Conservation (phyloP, 1,140 invertebrate species). For the Drosophila pandora region DNA sequence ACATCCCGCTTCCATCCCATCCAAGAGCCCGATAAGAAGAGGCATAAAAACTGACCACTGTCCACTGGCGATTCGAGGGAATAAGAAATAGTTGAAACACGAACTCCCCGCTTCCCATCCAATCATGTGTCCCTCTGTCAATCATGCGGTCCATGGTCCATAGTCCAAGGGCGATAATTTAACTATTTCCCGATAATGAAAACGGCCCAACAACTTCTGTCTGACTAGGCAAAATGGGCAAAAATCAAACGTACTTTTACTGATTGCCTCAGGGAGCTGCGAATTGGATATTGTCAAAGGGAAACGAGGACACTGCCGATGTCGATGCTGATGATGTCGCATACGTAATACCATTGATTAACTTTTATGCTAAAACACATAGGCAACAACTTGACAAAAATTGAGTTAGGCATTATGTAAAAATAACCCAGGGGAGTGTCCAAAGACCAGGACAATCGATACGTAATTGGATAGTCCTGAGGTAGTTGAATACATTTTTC, state of each 20-base stretch:
- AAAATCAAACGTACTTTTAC: constrained; percentile 77
- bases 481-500: neutral
- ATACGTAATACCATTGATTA: constrained; percentile 76
- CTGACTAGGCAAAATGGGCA: constrained; percentile 37
- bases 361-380: constrained; percentile 56
- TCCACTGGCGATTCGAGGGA: constrained; percentile 37
- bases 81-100: constrained; percentile 42
- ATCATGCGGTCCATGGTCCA: constrained; percentile 45
- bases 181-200: constrained; percentile 76
- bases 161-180: constrained; percentile 65
- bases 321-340: constrained; percentile 36
- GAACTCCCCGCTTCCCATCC: neutral
- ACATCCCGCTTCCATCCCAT: constrained; percentile 34
- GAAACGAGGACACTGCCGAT: constrained; percentile 31
- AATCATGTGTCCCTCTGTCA: constrained; percentile 56
- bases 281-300: constrained; percentile 48
- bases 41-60: constrained; percentile 75
- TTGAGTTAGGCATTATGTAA: constrained; percentile 58
- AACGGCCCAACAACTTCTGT: constrained; percentile 43
- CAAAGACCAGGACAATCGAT: constrained; percentile 13
- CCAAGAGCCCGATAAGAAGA: constrained; percentile 35
- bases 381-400: constrained; percentile 70
- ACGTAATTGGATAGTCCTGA: constrained; percentile 15
- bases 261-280: constrained; percentile 74
- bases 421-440: constrained; percentile 18